phyloP scores from a whole-genome alignment of 2,113 vertebrate genomes.

The Gopherus flavomarginatus region DNA sequence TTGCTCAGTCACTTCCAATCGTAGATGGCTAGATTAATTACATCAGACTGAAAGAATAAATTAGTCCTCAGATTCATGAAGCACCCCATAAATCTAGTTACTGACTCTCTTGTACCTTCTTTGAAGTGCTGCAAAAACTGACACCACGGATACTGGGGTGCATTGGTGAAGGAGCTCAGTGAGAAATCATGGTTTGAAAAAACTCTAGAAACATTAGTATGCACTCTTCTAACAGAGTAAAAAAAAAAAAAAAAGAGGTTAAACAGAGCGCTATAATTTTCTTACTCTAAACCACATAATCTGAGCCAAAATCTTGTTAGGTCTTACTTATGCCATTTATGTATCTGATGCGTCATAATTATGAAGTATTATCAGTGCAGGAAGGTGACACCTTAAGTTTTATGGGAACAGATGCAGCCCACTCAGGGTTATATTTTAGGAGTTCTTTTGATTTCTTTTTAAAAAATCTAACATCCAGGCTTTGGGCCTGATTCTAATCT shows the following conservation, averaged over 20 bases:
- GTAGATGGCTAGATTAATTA: not conserved
- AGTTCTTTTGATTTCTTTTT: not conserved
- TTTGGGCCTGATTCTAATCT: not conserved
- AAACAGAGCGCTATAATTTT: not conserved
- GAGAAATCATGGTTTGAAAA: not conserved
- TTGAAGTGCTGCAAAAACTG: not conserved
- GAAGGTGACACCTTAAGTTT: not conserved
- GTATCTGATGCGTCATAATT: not conserved
- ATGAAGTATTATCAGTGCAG: not conserved
- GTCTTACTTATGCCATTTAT: not conserved
- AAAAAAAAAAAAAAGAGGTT: not conserved
- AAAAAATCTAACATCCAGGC: not conserved
- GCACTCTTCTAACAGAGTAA: not conserved
- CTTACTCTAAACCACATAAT: not conserved
- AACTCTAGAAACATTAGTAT: accelerated
- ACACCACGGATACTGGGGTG: not conserved
- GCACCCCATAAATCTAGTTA: not conserved
- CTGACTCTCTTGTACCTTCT: not conserved
- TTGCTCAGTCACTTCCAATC: not conserved
- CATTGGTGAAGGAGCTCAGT: not conserved
- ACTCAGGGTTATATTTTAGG: not conserved
- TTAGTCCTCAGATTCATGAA: not conserved
- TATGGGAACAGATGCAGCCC: not conserved
- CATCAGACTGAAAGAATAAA: not conserved
- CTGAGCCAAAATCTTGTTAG: not conserved